Evolutionary conservation across 2,888 invertebrate species (phyloP).

Genomic region (Nezara viridula): DNA sequence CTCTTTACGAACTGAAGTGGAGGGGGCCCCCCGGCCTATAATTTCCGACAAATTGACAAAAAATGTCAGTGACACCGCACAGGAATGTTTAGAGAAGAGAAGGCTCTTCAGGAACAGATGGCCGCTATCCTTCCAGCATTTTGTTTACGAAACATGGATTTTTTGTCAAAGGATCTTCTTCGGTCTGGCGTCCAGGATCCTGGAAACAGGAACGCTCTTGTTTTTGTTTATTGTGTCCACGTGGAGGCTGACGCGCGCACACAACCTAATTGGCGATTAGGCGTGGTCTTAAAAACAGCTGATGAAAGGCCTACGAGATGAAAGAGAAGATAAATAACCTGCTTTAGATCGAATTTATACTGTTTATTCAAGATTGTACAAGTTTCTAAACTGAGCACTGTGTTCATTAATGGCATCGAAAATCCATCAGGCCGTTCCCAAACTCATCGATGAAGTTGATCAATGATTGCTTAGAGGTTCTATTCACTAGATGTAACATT

Average conservation of each 20-base stretch:
- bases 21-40: neutral
- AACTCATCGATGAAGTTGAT: too few species aligned
- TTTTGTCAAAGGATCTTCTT: slow-evolving; percentile 37
- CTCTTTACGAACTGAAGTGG: neutral
- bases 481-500: too few species aligned
- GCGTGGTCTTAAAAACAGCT: neutral
- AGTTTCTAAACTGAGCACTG: too few species aligned
- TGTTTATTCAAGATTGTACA: too few species aligned
- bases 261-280: slow-evolving; percentile 4
- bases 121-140: neutral
- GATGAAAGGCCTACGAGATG: neutral
- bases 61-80: slow-evolving; percentile 2
- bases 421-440: too few species aligned
- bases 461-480: too few species aligned
- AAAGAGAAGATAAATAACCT: neutral
- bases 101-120: slow-evolving; percentile 4
- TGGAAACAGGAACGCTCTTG: neutral
- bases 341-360: neutral
- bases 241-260: neutral
- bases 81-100: neutral
- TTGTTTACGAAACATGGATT: slow-evolving; percentile 9
- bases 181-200: slow-evolving; percentile 9
- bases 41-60: slow-evolving; percentile 19
- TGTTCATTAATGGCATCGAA: too few species aligned
- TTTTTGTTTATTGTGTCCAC: slow-evolving; percentile 20